A percentile compares a stretch with the other conserved stretches of the same genome.
These are phyloP conservation scores for Podotricha telesiphe DNA, from an alignment of 2,888 invertebrate genomes.

Conservation along the genomic window DNA sequence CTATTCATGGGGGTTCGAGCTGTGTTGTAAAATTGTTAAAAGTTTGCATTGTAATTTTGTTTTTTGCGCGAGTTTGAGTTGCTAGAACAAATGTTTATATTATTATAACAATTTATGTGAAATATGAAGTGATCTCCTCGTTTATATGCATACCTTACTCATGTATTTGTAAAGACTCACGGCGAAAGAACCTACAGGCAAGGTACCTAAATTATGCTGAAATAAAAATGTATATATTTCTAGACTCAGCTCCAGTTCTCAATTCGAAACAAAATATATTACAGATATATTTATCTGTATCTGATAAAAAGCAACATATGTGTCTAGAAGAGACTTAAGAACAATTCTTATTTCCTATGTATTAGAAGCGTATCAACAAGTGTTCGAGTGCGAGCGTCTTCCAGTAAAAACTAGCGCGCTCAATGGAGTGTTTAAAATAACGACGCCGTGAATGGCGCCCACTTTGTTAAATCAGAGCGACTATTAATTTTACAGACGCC, in stretches of 20 bases:
- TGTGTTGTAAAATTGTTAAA: conserved; percentile 10
- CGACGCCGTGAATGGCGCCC: conserved; percentile 4
- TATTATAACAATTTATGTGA: background rate
- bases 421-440: conserved; percentile 24
- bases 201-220: too few relatives aligned
- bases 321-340: background rate
- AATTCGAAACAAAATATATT: too few relatives aligned
- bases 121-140: background rate
- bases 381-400: background rate
- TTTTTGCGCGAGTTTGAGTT: background rate
- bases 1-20: conserved; percentile 9
- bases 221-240: too few relatives aligned
- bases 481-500: background rate
- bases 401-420: conserved; percentile 16
- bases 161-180: too few relatives aligned
- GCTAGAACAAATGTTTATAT: background rate
- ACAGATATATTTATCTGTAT: too few relatives aligned
- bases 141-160: background rate
- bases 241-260: too few relatives aligned
- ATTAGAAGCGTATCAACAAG: conserved; percentile 12
- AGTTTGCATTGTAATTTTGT: background rate
- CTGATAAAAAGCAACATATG: background rate
- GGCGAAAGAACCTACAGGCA: too few relatives aligned
- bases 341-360: conserved; percentile 3
- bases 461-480: conserved; percentile 12